phyloP scores from a whole-genome alignment of 2,888 invertebrate species.

The Cabera pusaria region DNA sequence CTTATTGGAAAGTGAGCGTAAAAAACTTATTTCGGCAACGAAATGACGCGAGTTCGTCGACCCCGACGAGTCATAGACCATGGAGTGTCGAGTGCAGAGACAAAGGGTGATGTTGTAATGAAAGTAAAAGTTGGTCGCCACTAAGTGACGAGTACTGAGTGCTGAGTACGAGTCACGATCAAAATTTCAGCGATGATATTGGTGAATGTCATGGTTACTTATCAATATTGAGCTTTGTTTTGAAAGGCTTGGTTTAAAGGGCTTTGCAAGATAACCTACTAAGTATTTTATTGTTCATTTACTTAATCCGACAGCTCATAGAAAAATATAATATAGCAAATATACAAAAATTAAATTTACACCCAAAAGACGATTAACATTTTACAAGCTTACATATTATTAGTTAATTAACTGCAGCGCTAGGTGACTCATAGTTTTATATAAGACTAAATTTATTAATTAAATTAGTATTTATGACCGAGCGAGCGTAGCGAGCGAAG shows the following conservation, averaged over 20 bases:
- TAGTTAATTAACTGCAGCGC: no score
- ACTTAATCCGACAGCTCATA: no score
- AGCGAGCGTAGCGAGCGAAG: no score
- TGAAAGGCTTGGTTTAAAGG: conserved; percentile 23
- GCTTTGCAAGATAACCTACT: no score
- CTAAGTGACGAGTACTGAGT: conserved; percentile 14
- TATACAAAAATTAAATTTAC: no score
- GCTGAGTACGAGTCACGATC: conserved; percentile 59
- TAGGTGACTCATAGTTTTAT: no score
- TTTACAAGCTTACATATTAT: no score
- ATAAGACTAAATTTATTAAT: no score
- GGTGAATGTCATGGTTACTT: conserved; percentile 79
- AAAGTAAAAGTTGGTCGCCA: conserved; percentile 70
- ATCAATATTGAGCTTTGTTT: conserved; percentile 50
- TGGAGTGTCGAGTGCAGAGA: conserved; percentile 51
- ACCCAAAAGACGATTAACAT: no score
- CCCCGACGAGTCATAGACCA: conserved; percentile 59
- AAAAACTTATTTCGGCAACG: conserved; percentile 81
- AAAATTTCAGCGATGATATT: conserved; percentile 58
- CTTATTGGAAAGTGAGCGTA: conserved; percentile 82
- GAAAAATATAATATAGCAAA: no score
- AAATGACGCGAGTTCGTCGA: conserved; percentile 73
- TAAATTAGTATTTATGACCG: no score
- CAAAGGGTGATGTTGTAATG: conserved; percentile 72
- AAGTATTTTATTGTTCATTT: no score